These are phyloP conservation scores for Drosophila elegans DNA, from an alignment of 1,140 invertebrate genomes.

Conservation along the genomic window DNA sequence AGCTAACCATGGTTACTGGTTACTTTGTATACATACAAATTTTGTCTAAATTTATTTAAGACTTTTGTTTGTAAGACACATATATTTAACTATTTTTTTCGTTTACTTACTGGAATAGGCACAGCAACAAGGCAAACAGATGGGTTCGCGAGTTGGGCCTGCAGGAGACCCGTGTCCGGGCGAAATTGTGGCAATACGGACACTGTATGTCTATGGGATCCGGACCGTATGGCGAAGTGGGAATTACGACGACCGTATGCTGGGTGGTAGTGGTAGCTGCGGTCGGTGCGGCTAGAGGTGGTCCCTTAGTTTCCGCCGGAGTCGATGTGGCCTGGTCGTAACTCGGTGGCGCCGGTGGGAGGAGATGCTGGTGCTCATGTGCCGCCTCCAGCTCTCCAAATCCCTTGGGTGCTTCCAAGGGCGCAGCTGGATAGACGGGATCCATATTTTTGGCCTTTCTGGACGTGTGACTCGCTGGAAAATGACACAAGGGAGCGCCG, in stretches of 20 bases:
- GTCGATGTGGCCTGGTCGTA: slow-evolving; percentile 66
- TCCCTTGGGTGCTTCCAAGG: slow-evolving; percentile 50
- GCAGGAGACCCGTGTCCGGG: slow-evolving; percentile 85
- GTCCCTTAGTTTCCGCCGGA: slow-evolving; percentile 51
- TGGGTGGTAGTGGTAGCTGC: slow-evolving; percentile 8
- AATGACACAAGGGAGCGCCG: slow-evolving; percentile 43
- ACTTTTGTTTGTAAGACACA: too few species aligned
- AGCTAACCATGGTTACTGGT: not conserved
- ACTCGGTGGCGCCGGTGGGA: slow-evolving; percentile 59
- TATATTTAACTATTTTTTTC: not conserved
- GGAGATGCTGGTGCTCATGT: slow-evolving; percentile 47
- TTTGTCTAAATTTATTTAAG: too few species aligned
- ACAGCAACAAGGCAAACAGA: slow-evolving; percentile 87
- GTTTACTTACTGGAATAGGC: slow-evolving; percentile 86
- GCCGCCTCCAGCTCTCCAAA: slow-evolving; percentile 11
- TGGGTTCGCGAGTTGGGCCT: slow-evolving; percentile 87
- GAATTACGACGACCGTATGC: slow-evolving; percentile 71
- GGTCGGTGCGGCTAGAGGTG: not conserved
- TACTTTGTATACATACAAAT: not conserved
- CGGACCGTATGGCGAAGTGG: slow-evolving; percentile 82
- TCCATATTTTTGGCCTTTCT: slow-evolving; percentile 41
- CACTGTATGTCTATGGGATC: slow-evolving; percentile 85
- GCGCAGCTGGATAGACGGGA: slow-evolving; percentile 57
- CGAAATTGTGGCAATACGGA: slow-evolving; percentile 86
- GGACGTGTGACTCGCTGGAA: slow-evolving; percentile 30